Evolutionary conservation across 2,888 invertebrate species (phyloP), one percentile per base, ranked within the genome.

Genomic region (Spilosoma lubricipeda): DNA sequence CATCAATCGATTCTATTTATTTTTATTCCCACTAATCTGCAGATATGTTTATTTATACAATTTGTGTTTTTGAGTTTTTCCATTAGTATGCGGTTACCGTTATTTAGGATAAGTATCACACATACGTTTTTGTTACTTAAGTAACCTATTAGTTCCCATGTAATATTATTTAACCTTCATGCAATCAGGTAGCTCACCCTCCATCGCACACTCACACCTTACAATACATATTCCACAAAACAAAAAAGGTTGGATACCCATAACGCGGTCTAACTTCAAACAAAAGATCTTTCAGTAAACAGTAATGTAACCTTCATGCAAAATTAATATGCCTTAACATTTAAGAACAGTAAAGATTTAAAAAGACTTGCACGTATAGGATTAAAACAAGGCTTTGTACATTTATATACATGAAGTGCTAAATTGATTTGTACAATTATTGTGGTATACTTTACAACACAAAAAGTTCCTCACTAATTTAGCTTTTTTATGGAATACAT

Each of bases 1-100:
- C 75, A 69, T 71, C 75, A 75, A 70, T 67, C 67, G 52, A 65
- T 33, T 70, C 23, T 59, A 8, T 65, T 71, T 69, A 15, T 70
- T n/a, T 42, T 45, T 67, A 8, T 64, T 72, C 64, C 1, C 36
- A 9, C 48, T n/a, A n/a, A 69, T 20, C 69, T n/a, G 18, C 33
- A 48, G 36, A 63, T 30, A 5, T 63, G 18, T 63, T 63, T 0
- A 18, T 13, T n/a, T n/a, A 39, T 39, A 63, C 27, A 30, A 30
- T 13, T 30, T 13, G 27, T 15, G 13, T 30, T 4, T 13, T 59
- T 30, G 15, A 30, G 2, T 30, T 63, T 18, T 7, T 30, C 13
- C 30, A 63, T 4, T 30, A 5, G 30, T 30, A 15, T 13, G 30
- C 0, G 15, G 13, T 63, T 18, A 7, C 27, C 63, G 30, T 63